Conservation (phyloP, 2,113 vertebrate species). For the Xiphophorus couchianus region DNA sequence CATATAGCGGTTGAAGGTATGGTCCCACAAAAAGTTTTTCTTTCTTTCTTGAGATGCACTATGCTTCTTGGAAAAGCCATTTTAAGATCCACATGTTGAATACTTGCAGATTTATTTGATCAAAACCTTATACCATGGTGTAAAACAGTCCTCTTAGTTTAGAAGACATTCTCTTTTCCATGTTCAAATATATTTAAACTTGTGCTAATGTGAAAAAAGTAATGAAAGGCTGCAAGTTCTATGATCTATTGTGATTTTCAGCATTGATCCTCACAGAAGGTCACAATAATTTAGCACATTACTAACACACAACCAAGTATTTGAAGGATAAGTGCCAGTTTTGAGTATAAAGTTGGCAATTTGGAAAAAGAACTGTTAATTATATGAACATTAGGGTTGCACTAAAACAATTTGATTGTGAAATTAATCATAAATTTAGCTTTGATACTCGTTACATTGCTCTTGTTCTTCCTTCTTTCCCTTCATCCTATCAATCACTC, state of each 20-base stretch:
- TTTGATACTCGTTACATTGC: not conserved
- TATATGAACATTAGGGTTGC: not conserved
- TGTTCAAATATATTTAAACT: slow-evolving; percentile 5
- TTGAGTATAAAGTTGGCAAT: not conserved
- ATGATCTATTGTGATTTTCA: not conserved
- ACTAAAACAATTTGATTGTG: not conserved
- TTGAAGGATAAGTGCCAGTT: not conserved
- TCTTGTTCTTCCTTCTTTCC: not conserved
- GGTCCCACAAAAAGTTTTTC: slow-evolving; percentile 32
- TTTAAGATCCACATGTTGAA: slow-evolving; percentile 37
- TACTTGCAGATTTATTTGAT: slow-evolving; percentile 5
- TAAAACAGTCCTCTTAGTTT: slow-evolving; percentile 40
- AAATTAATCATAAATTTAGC: not conserved
- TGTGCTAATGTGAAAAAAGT: slow-evolving; percentile 22
- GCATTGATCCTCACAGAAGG: not conserved
- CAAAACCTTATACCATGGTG: slow-evolving; percentile 25
- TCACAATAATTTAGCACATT: not conserved
- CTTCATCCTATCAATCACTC: not conserved
- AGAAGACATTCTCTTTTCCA: slow-evolving; percentile 11
- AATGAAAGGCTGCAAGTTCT: not conserved
- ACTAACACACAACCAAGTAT: not conserved
- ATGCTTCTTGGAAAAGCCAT: slow-evolving; percentile 53
- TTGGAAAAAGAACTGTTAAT: not conserved
- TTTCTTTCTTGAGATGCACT: slow-evolving; percentile 46
- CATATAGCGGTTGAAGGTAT: slow-evolving; percentile 12